These are phyloP conservation scores for Myotis findleyi DNA, from an alignment of 2,797 vertebrate species.

Conservation along the genomic window DNA sequence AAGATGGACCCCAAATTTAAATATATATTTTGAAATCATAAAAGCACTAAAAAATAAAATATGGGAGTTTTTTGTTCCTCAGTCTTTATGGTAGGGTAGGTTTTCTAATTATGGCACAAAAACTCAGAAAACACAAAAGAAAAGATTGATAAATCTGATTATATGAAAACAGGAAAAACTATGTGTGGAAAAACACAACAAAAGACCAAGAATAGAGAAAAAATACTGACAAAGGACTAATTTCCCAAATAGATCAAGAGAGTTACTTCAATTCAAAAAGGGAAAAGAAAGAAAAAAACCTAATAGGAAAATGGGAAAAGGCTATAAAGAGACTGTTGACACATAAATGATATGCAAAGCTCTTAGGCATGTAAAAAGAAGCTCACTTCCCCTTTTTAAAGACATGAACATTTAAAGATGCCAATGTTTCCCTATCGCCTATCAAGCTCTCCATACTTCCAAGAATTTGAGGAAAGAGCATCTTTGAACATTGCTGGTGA, in stretches of 20 bases:
- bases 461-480: background rate
- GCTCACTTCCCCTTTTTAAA: background rate
- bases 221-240: conserved; percentile 10
- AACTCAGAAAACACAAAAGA: background rate
- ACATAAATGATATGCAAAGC: background rate
- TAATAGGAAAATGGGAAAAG: background rate
- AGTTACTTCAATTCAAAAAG: background rate
- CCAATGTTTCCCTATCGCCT: background rate
- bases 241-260: background rate
- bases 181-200: background rate
- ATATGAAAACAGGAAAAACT: conserved; percentile 35
- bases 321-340: background rate
- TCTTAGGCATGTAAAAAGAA: background rate
- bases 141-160: conserved; percentile 10
- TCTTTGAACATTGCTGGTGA: rapidly evolving
- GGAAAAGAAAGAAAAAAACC: background rate
- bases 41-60: conserved; percentile 41
- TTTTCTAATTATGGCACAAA: conserved; percentile 35
- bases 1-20: background rate
- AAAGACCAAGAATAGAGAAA: background rate
- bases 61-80: background rate
- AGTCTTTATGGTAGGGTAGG: background rate
- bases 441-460: background rate
- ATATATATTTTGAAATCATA: background rate
- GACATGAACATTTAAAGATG: background rate